A percentile compares a stretch with the other conserved stretches of the same genome.
Evolutionary conservation across 2,113 vertebrate species (phyloP).

Genomic region (Heterochromis multidens): DNA sequence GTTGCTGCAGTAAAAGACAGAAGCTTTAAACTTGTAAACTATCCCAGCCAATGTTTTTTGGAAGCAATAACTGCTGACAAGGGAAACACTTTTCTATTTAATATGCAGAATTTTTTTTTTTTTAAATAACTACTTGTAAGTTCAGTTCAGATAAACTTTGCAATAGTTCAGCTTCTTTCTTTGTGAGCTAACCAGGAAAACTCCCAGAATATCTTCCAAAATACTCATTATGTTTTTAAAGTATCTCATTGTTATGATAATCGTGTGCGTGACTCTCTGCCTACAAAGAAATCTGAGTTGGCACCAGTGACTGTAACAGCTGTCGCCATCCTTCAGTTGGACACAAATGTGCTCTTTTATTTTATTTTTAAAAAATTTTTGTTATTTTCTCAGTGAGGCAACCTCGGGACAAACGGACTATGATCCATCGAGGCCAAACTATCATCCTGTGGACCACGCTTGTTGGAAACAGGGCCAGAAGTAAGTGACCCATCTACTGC

Average conservation of each 20-base stretch:
- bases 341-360: not conserved
- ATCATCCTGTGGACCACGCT: slow-evolving; percentile 84
- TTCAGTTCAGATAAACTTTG: not conserved
- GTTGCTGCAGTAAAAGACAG: not conserved
- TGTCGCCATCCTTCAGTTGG: not conserved
- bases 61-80: not conserved
- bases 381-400: slow-evolving; percentile 53
- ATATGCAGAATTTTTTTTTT: not conserved
- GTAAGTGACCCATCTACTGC: slow-evolving; percentile 52
- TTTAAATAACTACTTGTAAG: not conserved
- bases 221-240: not conserved
- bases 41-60: not conserved
- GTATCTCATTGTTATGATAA: not conserved
- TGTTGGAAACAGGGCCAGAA: slow-evolving; percentile 83
- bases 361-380: not conserved
- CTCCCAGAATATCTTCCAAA: not conserved
- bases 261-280: not conserved
- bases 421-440: slow-evolving; percentile 77
- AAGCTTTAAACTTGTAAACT: not conserved
- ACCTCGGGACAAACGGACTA: slow-evolving; percentile 59
- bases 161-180: not conserved
- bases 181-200: not conserved
- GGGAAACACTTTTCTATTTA: not conserved
- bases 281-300: not conserved
- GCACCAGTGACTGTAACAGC: not conserved